Conservation (phyloP, 2,797 vertebrate species). For the Psittacula echo region DNA sequence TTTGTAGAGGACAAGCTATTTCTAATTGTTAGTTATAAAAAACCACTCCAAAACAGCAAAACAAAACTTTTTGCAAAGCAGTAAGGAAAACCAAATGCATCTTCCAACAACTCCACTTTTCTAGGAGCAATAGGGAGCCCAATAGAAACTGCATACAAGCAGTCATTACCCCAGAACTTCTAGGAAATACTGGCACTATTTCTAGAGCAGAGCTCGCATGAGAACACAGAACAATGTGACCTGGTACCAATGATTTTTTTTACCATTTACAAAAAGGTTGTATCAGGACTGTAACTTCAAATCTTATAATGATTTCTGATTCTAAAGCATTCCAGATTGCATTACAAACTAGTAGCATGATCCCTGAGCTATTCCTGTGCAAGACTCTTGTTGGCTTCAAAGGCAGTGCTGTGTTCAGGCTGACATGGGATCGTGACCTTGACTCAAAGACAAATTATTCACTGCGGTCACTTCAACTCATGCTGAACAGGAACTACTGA, state of each 20-base stretch:
- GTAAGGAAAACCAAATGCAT: constrained; percentile 17
- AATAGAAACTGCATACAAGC: neutral
- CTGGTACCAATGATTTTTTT: neutral
- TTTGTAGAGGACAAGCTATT: constrained; percentile 36
- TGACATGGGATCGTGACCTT: constrained; percentile 14
- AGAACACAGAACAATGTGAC: neutral
- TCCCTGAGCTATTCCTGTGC: neutral
- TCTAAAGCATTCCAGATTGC: neutral
- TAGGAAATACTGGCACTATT: neutral
- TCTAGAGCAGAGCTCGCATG: neutral
- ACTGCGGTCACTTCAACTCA: neutral
- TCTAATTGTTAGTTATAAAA: constrained; percentile 18
- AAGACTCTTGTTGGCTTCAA: neutral
- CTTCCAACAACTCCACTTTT: neutral
- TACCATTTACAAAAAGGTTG: neutral
- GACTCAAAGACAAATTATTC: constrained; percentile 23
- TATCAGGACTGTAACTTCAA: neutral
- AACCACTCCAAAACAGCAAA: neutral
- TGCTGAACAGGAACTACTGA: neutral
- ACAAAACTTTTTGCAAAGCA: constrained; percentile 6
- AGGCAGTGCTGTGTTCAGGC: neutral
- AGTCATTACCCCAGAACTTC: neutral
- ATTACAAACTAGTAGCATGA: neutral
- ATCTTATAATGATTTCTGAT: neutral
- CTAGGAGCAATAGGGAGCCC: neutral